Conservation (phyloP, 2,113 vertebrate genomes). For the Mus spicilegus region DNA sequence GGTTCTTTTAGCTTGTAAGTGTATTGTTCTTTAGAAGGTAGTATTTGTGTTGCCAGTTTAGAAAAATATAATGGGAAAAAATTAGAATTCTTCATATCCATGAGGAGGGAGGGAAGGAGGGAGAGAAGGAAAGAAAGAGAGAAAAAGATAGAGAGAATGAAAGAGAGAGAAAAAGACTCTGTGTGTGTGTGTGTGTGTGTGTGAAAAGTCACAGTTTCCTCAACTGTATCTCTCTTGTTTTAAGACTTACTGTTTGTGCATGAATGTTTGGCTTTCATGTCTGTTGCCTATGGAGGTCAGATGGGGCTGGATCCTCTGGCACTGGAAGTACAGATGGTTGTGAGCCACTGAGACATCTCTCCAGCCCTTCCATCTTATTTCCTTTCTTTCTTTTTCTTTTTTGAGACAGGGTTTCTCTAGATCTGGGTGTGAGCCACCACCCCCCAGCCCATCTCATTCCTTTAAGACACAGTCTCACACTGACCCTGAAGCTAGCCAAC, state of each 20-base stretch:
- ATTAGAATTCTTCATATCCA: not conserved
- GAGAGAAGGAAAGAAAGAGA: not conserved
- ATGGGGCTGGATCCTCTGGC: not conserved
- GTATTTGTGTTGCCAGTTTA: slow-evolving; percentile 43
- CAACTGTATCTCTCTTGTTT: not conserved
- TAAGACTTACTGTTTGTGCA: not conserved
- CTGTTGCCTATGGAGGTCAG: not conserved
- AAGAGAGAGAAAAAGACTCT: not conserved
- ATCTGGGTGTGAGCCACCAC: not conserved
- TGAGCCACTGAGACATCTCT: not conserved
- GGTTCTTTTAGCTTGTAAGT: slow-evolving; percentile 41
- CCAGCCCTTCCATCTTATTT: not conserved
- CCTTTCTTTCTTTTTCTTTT: not conserved
- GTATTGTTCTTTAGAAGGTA: slow-evolving; percentile 28
- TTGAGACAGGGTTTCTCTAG: too few species aligned
- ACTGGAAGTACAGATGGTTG: not conserved
- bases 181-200: not conserved
- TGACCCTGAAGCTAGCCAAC: not conserved
- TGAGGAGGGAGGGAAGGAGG: too few species aligned
- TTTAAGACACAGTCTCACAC: not conserved
- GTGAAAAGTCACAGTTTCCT: not conserved
- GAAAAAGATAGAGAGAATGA: not conserved
- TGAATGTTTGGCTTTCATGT: not conserved
- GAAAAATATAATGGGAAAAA: not conserved
- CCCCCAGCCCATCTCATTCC: not conserved